Base-by-base conservation (phyloP, 53 echinoderm and acorn worm genomes). In the Actinopyga echinites region DNA sequence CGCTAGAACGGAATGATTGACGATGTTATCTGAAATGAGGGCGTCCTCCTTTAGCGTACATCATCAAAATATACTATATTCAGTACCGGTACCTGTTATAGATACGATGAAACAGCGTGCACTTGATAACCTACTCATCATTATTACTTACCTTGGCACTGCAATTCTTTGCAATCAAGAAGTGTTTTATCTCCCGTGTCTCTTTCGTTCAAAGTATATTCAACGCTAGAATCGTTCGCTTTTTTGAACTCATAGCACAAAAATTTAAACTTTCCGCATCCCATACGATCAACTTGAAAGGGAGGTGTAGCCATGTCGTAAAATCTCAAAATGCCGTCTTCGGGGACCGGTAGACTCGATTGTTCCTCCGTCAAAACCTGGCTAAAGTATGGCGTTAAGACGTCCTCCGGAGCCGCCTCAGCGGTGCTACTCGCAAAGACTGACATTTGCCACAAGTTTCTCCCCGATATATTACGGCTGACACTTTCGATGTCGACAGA, bases 301-400 rank as follows among this genome's bases (percentile, higher is more conserved):
- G 81, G 81, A 2, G 81, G 81, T n/a, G 81, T 80, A 28, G 58
- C 42, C 60, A 80, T 80, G 29, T 80, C 45, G 81, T 59, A 37
- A 40, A 80, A 80, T 21, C 34, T 33, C 24, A 80, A 61, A 40
- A 62, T 59, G 2, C 63, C 60, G 30, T 62, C 81, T 15, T 59
- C 81, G 10, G 63, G 81, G 22, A 80, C 25, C 7, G 60, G 60
- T 12, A 61, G 43, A 23, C 63, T 30, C 11, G 81, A n/a, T 42
- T 80, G 81, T 62, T 80, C 81, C n/a, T 59, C 60, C 0, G 81
- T 61, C n/a, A 80, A 61, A 35, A 80, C 43, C 59, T 80, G 81
- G 21, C 25, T 9, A 31, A 80, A 80, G 8, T 59, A 61, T 8
- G 81, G 60, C 19, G 25, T 28, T 8, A 80, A 25, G 21, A 59